Evolutionary conservation across 2,888 invertebrate genomes (phyloP).

Genomic region (Trissolcus brochymenae): DNA sequence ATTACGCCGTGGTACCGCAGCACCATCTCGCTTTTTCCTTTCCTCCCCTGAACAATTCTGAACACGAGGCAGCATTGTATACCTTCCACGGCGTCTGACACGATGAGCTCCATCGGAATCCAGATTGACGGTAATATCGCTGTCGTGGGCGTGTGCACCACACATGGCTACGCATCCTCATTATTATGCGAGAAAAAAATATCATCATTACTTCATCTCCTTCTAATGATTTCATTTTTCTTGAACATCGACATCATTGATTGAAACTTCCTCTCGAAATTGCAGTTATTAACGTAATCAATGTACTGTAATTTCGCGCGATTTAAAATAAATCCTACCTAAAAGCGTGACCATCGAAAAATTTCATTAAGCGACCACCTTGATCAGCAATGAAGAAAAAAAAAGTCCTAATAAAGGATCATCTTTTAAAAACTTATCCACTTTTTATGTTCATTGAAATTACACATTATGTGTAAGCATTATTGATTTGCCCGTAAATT

Average conservation of each 20-base stretch:
- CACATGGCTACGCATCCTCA: conserved; percentile 35
- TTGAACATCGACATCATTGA: conserved; percentile 42
- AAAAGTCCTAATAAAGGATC: background rate
- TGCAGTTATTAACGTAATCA: conserved; percentile 40
- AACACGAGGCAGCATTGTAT: conserved; percentile 51
- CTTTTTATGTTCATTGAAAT: too few relatives aligned
- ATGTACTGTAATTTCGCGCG: conserved; percentile 25
- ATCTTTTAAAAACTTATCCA: too few relatives aligned
- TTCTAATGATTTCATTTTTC: conserved; percentile 42
- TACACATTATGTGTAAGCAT: too few relatives aligned
- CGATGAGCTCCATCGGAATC: conserved; percentile 50
- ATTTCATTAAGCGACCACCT: conserved; percentile 34
- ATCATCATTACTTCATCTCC: conserved; percentile 43
- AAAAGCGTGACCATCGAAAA: conserved; percentile 29
- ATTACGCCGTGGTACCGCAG: conserved; percentile 76
- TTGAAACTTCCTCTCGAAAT: conserved; percentile 37
- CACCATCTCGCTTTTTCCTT: conserved; percentile 67
- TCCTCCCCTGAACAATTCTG: conserved; percentile 43
- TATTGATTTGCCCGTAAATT: too few relatives aligned
- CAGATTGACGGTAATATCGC: conserved; percentile 53
- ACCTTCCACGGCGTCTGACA: conserved; percentile 33
- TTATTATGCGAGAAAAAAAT: conserved; percentile 43
- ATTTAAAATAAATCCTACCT: conserved; percentile 14
- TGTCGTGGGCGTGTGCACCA: conserved; percentile 47
- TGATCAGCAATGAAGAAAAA: background rate